Percentiles rank a stretch among this genome's conserved stretches.
These are phyloP conservation scores for Aphelocoma californica DNA, from an alignment of 2,797 vertebrate species.

Conservation along the genomic window DNA sequence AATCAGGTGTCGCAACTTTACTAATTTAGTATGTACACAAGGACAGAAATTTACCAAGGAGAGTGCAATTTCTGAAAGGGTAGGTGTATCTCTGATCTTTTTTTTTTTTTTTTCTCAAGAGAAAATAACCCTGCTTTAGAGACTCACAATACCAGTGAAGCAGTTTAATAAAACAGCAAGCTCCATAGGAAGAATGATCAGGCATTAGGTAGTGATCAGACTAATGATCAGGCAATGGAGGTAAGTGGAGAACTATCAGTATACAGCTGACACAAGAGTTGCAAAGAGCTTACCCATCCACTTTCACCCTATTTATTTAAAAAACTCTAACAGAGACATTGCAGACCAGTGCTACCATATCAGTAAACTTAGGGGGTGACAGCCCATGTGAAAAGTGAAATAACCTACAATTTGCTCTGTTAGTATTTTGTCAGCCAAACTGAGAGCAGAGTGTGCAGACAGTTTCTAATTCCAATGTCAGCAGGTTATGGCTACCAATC, in stretches of 20 bases:
- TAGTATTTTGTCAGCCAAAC: constrained; percentile 53
- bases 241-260: constrained; percentile 29
- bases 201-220: constrained; percentile 26
- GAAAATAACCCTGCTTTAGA: background rate
- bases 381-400: constrained; percentile 29
- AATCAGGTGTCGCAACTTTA: background rate
- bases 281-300: background rate
- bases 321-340: background rate
- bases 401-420: constrained; percentile 60
- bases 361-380: constrained; percentile 31
- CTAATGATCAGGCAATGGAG: constrained; percentile 2
- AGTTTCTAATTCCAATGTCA: constrained; percentile 62
- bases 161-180: constrained; percentile 27
- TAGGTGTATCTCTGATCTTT: background rate
- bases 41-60: constrained; percentile 3
- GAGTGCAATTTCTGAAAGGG: background rate
- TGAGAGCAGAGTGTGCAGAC: constrained; percentile 5
- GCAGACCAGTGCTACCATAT: background rate
- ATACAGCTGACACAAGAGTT: background rate
- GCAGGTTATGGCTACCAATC: constrained; percentile 51
- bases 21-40: background rate
- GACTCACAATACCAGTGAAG: background rate
- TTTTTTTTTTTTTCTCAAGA: background rate
- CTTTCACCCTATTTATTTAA: constrained; percentile 29
- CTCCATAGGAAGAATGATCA: constrained; percentile 28